Percentiles rank a stretch among this genome's conserved stretches.
Conservation (phyloP, 2,113 vertebrate genomes). For the Orcinus orca region DNA sequence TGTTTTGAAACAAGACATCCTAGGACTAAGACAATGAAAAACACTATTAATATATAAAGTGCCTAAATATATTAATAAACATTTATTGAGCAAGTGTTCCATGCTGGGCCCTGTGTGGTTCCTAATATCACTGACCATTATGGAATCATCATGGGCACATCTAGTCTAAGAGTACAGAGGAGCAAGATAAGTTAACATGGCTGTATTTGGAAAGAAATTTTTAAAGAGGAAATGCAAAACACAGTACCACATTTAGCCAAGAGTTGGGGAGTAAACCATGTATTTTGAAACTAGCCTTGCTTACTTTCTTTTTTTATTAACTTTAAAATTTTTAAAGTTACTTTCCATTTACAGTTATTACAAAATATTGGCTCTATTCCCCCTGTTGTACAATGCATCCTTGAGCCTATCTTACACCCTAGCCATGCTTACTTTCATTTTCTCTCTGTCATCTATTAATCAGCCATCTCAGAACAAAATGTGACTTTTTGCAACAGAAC, state of each 20-base stretch:
- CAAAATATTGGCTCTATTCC: neutral
- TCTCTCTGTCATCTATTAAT: neutral
- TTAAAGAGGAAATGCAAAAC: constrained; percentile 28
- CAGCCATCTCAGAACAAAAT: neutral
- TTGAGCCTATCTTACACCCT: neutral
- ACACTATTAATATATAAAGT: too few relatives aligned
- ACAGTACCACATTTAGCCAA: neutral
- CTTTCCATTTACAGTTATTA: neutral
- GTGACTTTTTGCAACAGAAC: neutral
- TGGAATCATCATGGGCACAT: neutral
- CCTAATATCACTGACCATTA: neutral
- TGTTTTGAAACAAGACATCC: neutral
- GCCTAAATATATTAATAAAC: neutral
- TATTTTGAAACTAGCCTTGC: neutral
- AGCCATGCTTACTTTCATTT: neutral
- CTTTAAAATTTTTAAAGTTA: neutral
- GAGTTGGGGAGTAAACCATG: neutral
- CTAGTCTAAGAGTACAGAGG: neutral
- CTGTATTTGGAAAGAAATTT: neutral
- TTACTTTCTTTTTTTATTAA: neutral
- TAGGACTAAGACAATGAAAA: neutral
- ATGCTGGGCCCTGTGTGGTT: neutral
- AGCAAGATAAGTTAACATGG: neutral
- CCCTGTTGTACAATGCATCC: neutral
- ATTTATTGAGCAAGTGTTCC: neutral